Conservation (phyloP, 2,113 vertebrate genomes). For the Chionomys nivalis region DNA sequence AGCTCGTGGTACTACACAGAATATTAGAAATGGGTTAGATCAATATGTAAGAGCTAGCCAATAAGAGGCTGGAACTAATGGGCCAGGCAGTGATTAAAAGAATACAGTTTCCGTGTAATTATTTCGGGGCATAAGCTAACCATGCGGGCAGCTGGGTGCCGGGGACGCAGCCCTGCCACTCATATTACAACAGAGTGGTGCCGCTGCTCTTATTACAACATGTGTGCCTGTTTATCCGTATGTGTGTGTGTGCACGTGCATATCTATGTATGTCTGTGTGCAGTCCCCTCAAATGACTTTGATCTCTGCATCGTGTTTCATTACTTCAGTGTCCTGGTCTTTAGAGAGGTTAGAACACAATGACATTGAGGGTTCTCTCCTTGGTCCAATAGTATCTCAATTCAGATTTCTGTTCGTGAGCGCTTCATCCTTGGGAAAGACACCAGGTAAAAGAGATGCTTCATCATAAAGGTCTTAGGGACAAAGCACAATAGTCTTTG, state of each 20-base stretch:
- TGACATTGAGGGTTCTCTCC: not conserved
- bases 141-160: too few species aligned
- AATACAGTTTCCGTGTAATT: too few species aligned
- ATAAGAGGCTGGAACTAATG: too few species aligned
- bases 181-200: too few species aligned
- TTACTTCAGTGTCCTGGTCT: fast-evolving
- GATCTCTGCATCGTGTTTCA: not conserved
- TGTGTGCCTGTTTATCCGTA: not conserved
- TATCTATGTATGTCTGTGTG: fast-evolving
- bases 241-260: not conserved
- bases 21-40: too few species aligned
- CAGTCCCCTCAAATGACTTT: fast-evolving
- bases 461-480: not conserved
- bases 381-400: not conserved
- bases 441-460: not conserved
- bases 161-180: too few species aligned
- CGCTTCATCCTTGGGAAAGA: fast-evolving
- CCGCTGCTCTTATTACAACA: too few species aligned
- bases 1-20: too few species aligned
- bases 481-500: not conserved
- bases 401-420: not conserved
- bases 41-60: too few species aligned
- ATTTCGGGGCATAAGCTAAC: too few species aligned
- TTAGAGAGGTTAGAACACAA: not conserved
- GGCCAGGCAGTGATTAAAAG: too few species aligned